A percentile compares a stretch with the other conserved stretches of the same genome.
These are phyloP conservation scores for Mythimna vitellina DNA, from an alignment of 2,888 invertebrate species.

Conservation along the genomic window DNA sequence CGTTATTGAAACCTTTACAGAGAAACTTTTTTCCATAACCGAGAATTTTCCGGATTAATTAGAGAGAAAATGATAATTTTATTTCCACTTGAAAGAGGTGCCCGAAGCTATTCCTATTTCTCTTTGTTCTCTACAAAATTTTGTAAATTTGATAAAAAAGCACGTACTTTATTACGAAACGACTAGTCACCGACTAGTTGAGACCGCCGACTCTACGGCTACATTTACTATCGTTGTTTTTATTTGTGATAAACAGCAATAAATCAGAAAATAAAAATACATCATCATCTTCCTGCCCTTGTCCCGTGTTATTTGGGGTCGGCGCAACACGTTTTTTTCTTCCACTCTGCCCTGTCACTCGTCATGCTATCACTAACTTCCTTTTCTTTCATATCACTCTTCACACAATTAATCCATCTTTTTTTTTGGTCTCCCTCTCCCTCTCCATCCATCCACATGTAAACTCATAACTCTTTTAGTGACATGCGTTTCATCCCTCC, in stretches of 20 bases:
- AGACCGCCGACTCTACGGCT: neutral
- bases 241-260: neutral
- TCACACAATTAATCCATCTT: no score
- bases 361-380: no score
- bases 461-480: no score
- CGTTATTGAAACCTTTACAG: neutral
- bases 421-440: no score
- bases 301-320: no score
- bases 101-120: neutral
- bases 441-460: no score
- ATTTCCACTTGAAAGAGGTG: conserved; percentile 6
- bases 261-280: no score
- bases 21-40: neutral
- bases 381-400: no score
- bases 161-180: neutral
- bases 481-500: no score
- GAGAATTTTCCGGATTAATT: neutral
- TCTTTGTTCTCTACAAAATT: neutral
- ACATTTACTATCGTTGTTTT: neutral
- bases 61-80: neutral
- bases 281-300: no score
- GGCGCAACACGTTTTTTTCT: no score
- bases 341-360: no score
- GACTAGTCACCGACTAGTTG: neutral
- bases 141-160: neutral